Conservation (phyloP, 1,140 invertebrate genomes). For the silkworm (Bombyx mori) region ASM3026992v2 NC_085115.1:5954001-5954500, state of each 20-base stretch:
- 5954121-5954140: no score
- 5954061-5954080: no score
- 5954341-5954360: constrained; percentile 24
- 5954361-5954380: constrained; percentile 16
- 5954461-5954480: no score
- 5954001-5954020: no score
- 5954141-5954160: constrained; percentile 21
- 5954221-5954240: constrained; percentile 42
- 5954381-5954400: neutral
- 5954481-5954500: no score
- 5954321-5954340: constrained; percentile 34
- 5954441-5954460: no score
- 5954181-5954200: constrained; percentile 39
- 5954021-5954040: no score
- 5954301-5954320: constrained; percentile 33
- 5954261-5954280: constrained; percentile 48
- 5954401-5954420: no score
- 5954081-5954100: no score
- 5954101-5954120: no score
- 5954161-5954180: constrained; percentile 27
- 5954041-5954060: no score
- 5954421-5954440: no score
- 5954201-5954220: constrained; percentile 39
- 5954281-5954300: constrained; percentile 37
- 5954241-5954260: constrained; percentile 51